These are phyloP conservation scores for Empis stercorea DNA, from an alignment of 2,888 invertebrate genomes.

Conservation along the genomic window DNA sequence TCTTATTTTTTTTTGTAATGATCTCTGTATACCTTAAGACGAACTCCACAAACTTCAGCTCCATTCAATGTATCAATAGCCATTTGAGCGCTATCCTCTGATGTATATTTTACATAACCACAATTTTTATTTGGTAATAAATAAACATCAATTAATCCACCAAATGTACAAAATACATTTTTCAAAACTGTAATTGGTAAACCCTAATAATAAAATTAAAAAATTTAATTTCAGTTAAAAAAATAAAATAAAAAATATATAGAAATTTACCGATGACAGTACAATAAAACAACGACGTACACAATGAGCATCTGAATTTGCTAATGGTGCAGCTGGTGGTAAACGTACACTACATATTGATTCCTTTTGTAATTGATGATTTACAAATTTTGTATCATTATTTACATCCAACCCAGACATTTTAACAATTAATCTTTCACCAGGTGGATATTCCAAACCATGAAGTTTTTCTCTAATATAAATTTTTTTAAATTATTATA, in stretches of 20 bases:
- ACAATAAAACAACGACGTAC: constrained; percentile 57
- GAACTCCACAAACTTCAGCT: constrained; percentile 73
- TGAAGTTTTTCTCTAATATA: constrained; percentile 70
- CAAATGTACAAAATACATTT: constrained; percentile 84
- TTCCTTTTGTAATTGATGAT: constrained; percentile 34
- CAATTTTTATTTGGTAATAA: constrained; percentile 80
- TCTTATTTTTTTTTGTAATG: no score
- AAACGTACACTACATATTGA: constrained; percentile 53
- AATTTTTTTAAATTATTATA: constrained; percentile 31
- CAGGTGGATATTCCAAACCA: constrained; percentile 85
- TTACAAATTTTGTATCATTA: constrained; percentile 29
- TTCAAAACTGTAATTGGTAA: constrained; percentile 69
- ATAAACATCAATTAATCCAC: constrained; percentile 79
- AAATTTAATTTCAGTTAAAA: background rate
- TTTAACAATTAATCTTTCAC: constrained; percentile 54
- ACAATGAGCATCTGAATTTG: constrained; percentile 50
- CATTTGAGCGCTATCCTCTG: constrained; percentile 50
- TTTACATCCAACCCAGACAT: constrained; percentile 29
- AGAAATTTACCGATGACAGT: constrained; percentile 27
- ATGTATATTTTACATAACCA: constrained; percentile 82
- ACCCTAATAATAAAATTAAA: constrained; percentile 36
- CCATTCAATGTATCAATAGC: constrained; percentile 54
- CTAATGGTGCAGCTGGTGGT: constrained; percentile 51
- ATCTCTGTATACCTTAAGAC: constrained; percentile 39
- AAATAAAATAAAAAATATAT: no score